Evolutionary conservation across 2,113 vertebrate species (phyloP), one percentile per base, ranked within the genome.

Genomic region (Gadus macrocephalus): DNA sequence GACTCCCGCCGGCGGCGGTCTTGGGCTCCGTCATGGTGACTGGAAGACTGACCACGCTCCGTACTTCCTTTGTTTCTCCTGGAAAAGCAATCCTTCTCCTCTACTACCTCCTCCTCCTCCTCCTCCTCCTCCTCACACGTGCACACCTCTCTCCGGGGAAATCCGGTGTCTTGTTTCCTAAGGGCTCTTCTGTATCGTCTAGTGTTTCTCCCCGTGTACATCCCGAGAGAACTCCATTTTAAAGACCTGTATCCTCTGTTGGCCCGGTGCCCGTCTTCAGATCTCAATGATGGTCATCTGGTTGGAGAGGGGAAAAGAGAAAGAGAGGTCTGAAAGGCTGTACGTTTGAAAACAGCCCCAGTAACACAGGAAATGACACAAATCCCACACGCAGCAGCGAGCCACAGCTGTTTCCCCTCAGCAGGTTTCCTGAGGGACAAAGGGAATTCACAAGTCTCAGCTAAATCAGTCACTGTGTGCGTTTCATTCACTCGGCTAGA

Each of bases 1-100:
- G 0, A 68, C 68, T 22, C 31, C 60, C 19, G 69, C 76, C 53
- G 78, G 73, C 3, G 0, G 38, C 1, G 8, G 64, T 75, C 31
- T 11, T 92, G 80, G 87, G 86, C 63, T 95, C 94, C 5, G 88
- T 91, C 89, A 93, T 92, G 83, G 79, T 78, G 76, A 86, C 85
- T 70, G 58, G 70, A 61, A 69, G 53, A 74, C 64, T 19, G 17
- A 75, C 69, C 42, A 78, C 59, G 31, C 79, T 72, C 73, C 73
- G 73, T 58, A 66, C 19, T 56, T 75, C 14, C 70, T 66, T 14
- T 63, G 15, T n/a, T 49, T 19, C n/a, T 25, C 53, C 58, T 28
- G 31, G 20, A 62, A 82, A 72, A 72, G 42, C 42, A 14, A 14
- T 49, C 42, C 31, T 4, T 7, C 31, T 35, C 31, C 31, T 35